phyloP scores from a whole-genome alignment of 2,888 invertebrate species.

The Unio delphinus region DNA sequence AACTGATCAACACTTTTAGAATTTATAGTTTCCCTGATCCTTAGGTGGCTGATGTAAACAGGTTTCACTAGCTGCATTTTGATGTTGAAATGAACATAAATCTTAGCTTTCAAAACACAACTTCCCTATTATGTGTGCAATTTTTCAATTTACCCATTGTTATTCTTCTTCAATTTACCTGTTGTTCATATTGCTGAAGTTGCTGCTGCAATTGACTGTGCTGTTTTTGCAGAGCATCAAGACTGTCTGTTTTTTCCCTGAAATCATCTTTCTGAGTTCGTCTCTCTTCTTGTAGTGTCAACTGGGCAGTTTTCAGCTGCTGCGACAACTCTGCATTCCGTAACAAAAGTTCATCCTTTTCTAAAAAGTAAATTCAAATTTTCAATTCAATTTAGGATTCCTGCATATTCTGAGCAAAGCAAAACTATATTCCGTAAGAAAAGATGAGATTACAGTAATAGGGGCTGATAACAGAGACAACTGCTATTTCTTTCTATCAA shows the following conservation, averaged over 20 bases:
- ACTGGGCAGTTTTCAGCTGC: constrained; percentile 78
- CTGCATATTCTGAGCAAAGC: background rate
- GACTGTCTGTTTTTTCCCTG: background rate
- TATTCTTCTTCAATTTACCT: constrained; percentile 3
- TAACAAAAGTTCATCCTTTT: constrained; percentile 64
- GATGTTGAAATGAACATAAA: too few species aligned
- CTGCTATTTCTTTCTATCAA: too few species aligned
- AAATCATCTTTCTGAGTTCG: constrained; percentile 33
- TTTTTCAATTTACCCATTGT: constrained; percentile 1
- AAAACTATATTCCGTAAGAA: too few species aligned
- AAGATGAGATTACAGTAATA: too few species aligned
- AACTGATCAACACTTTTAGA: too few species aligned
- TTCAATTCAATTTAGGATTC: background rate
- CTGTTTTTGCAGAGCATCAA: background rate
- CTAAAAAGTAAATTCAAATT: constrained; percentile 30
- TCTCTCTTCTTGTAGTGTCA: constrained; percentile 67
- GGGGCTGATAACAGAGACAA: too few species aligned
- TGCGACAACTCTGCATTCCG: constrained; percentile 68
- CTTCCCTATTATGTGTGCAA: too few species aligned
- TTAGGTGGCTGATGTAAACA: too few species aligned
- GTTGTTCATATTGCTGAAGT: constrained; percentile 5
- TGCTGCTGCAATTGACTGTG: constrained; percentile 1
- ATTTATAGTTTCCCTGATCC: too few species aligned
- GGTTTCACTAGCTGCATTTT: too few species aligned
- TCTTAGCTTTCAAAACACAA: too few species aligned